These are phyloP conservation scores for Piliocolobus tephrosceles DNA, from an alignment of 2,113 vertebrate species.

Conservation along the genomic window DNA sequence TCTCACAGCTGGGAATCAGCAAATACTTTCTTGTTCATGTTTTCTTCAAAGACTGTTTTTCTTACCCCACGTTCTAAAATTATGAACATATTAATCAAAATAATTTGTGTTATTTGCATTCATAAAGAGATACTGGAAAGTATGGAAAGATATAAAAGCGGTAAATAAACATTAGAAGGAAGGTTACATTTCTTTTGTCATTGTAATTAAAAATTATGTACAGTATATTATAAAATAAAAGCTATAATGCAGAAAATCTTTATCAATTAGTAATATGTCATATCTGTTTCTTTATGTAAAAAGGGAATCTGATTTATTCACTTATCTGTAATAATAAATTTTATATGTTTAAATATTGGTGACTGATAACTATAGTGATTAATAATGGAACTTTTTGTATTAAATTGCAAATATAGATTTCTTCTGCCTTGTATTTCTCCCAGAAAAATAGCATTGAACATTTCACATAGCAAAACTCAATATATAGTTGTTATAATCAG, in stretches of 20 bases:
- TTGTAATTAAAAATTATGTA: conserved; percentile 21
- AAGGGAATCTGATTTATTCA: conserved; percentile 33
- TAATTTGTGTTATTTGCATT: conserved; percentile 38
- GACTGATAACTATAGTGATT: conserved; percentile 25
- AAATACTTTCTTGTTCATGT: conserved; percentile 42
- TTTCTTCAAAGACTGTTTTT: conserved; percentile 25
- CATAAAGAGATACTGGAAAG: not conserved
- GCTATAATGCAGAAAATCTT: not conserved
- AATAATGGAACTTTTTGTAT: conserved; percentile 35
- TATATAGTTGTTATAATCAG: not conserved
- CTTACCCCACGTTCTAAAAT: conserved; percentile 30
- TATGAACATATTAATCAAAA: conserved; percentile 50
- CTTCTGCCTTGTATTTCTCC: not conserved
- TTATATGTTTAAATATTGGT: conserved; percentile 36
- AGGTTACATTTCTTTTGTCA: not conserved
- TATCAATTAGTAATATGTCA: not conserved
- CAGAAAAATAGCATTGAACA: not conserved
- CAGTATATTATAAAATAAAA: conserved; percentile 34
- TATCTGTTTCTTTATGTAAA: not conserved
- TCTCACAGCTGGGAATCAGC: conserved; percentile 42
- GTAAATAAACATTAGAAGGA: not conserved
- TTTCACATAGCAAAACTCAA: not conserved
- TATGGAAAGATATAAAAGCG: conserved; percentile 14
- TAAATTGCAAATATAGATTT: conserved; percentile 41
- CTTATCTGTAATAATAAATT: conserved; percentile 50